Evolutionary conservation across 2,888 invertebrate genomes (phyloP).

Genomic region (Gymnosoma rotundatum): DNA sequence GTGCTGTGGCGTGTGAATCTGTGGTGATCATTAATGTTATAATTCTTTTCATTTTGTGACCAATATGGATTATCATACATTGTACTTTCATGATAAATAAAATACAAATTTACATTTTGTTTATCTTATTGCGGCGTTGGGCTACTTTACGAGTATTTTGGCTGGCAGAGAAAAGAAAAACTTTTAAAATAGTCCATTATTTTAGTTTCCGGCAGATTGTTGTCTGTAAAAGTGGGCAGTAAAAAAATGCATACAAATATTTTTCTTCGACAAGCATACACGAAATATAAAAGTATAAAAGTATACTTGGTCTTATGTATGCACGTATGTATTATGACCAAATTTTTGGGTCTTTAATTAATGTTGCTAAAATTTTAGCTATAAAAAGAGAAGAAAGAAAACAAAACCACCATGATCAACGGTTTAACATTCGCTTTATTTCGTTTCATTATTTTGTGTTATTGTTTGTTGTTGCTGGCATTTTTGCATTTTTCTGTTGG

Average conservation of each 20-base stretch:
- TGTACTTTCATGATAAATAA: conserved; percentile 55
- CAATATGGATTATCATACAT: conserved; percentile 47
- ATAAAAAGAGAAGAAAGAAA: not conserved
- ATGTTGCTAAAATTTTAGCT: too few relatives aligned
- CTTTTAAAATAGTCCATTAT: conserved; percentile 63
- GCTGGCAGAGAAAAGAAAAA: conserved; percentile 38
- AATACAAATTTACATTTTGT: conserved; percentile 53
- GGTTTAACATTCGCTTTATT: conserved; percentile 37
- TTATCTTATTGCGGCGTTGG: conserved; percentile 38
- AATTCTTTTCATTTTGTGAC: conserved; percentile 38
- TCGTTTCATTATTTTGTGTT: conserved; percentile 42
- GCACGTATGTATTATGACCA: not conserved
- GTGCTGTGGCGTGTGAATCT: conserved; percentile 5
- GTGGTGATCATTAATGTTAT: conserved; percentile 43
- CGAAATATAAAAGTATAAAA: too few relatives aligned
- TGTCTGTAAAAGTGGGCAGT: conserved; percentile 27
- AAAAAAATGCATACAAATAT: conserved; percentile 14
- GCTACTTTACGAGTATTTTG: conserved; percentile 20
- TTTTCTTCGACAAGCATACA: conserved; percentile 39
- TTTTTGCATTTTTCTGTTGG: conserved; percentile 45
- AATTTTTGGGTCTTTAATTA: conserved; percentile 12
- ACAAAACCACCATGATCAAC: not conserved
- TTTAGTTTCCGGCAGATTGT: conserved; percentile 63
- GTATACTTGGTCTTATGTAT: too few relatives aligned
- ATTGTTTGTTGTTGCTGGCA: conserved; percentile 27